These are phyloP conservation scores for Antennarius maculatus DNA, from an alignment of 2,797 vertebrate species.

Conservation along the genomic window DNA sequence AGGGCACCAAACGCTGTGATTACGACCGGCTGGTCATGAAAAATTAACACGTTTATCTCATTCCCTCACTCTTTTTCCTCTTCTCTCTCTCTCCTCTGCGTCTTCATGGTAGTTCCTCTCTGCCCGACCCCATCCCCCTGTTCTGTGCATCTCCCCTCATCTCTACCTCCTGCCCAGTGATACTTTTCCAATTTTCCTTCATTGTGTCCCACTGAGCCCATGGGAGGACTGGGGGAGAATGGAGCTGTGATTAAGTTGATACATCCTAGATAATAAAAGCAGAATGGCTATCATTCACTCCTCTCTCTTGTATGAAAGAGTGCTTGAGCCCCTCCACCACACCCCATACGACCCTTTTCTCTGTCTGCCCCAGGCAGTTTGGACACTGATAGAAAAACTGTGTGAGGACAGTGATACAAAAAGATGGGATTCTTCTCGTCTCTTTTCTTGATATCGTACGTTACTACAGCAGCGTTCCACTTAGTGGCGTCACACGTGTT, in stretches of 20 bases:
- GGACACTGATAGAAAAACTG: slow-evolving; percentile 72
- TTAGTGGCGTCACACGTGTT: slow-evolving; percentile 51
- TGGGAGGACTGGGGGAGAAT: slow-evolving; percentile 75
- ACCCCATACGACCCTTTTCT: slow-evolving; percentile 39
- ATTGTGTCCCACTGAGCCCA: slow-evolving; percentile 75
- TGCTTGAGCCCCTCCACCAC: slow-evolving; percentile 70
- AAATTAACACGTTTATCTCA: slow-evolving; percentile 86
- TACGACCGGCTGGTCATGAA: slow-evolving; percentile 80
- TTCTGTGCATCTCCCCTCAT: slow-evolving; percentile 67
- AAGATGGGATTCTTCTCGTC: slow-evolving; percentile 25
- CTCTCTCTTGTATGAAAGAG: slow-evolving; percentile 61
- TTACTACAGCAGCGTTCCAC: slow-evolving; percentile 47
- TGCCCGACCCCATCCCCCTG: slow-evolving; percentile 42
- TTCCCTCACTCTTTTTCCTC: slow-evolving; percentile 23
- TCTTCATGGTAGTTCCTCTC: slow-evolving; percentile 68
- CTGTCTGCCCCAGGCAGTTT: slow-evolving; percentile 65
- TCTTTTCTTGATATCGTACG: slow-evolving; percentile 45
- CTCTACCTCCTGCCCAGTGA: slow-evolving; percentile 76
- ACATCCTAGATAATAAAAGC: slow-evolving; percentile 81
- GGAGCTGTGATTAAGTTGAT: slow-evolving; percentile 83
- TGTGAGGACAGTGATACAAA: slow-evolving; percentile 46
- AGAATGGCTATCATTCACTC: slow-evolving; percentile 75
- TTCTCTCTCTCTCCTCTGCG: slow-evolving; percentile 28
- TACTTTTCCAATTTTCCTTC: slow-evolving; percentile 81
- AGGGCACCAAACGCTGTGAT: slow-evolving; percentile 77